A percentile compares a stretch with the other conserved stretches of the same genome.
Conservation (phyloP, 2,797 vertebrate genomes). For the Phyllotis vaccarum region DNA sequence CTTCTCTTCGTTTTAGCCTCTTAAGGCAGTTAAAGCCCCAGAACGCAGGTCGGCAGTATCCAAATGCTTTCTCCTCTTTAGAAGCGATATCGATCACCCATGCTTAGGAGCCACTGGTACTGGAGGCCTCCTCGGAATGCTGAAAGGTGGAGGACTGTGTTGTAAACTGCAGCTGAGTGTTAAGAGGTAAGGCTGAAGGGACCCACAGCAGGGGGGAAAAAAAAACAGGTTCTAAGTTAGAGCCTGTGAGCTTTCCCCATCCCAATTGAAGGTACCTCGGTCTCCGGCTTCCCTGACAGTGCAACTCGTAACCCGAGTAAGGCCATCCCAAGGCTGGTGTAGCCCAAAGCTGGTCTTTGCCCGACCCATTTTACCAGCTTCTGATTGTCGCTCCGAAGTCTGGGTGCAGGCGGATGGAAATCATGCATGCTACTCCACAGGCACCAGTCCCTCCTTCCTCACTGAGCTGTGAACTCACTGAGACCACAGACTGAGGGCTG, state of each 20-base stretch:
- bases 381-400: too few species aligned
- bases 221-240: neutral
- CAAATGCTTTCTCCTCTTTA: neutral
- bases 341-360: too few species aligned
- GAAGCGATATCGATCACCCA: neutral
- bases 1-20: neutral
- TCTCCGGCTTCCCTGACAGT: neutral
- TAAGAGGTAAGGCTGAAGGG: neutral
- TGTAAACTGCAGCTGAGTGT: too few species aligned
- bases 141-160: neutral
- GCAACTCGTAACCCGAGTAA: neutral
- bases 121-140: neutral
- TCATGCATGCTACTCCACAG: rapidly evolving
- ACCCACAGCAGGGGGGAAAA: neutral
- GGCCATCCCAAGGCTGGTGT: neutral
- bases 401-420: neutral
- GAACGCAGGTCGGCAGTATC: neutral
- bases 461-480: neutral
- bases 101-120: neutral
- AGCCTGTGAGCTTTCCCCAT: neutral
- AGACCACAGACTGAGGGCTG: too few species aligned
- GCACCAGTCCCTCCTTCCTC: neutral
- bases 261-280: neutral
- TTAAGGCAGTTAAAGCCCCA: neutral
- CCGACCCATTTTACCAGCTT: neutral